Conservation (phyloP, 2,113 vertebrate species). For the Hyperoodon ampullatus region DNA sequence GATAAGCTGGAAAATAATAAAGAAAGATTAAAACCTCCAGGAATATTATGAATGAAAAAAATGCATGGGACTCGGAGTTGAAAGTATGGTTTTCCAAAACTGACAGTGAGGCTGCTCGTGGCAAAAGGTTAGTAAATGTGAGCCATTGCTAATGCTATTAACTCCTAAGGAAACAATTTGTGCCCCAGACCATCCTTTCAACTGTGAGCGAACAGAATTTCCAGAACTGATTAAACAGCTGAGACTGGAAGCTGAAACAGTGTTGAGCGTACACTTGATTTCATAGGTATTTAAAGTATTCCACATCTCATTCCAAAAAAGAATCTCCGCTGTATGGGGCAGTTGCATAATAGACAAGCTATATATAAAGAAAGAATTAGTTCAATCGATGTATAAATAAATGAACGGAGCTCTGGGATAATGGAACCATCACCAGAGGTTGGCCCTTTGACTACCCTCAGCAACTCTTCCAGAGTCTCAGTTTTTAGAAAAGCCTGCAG, state of each 20-base stretch:
- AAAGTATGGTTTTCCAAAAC: background rate
- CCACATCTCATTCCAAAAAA: constrained; percentile 56
- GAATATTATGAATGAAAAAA: background rate
- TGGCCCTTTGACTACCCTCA: background rate
- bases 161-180: background rate
- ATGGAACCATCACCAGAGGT: background rate
- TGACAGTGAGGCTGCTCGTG: background rate
- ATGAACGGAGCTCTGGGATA: constrained; percentile 26
- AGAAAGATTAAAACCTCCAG: background rate
- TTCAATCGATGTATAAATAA: constrained; percentile 67
- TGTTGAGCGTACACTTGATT: constrained; percentile 41
- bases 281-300: constrained; percentile 62
- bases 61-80: background rate
- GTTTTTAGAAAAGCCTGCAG: background rate
- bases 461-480: background rate
- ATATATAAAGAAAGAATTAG: constrained; percentile 66
- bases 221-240: background rate
- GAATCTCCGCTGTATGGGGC: constrained; percentile 53
- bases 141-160: background rate
- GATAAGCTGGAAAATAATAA: background rate
- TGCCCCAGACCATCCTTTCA: background rate
- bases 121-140: background rate
- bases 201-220: background rate
- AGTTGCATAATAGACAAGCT: constrained; percentile 60
- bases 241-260: background rate